Conservation (phyloP, 2,888 invertebrate genomes). For the Lycophotia porphyrea region DNA sequence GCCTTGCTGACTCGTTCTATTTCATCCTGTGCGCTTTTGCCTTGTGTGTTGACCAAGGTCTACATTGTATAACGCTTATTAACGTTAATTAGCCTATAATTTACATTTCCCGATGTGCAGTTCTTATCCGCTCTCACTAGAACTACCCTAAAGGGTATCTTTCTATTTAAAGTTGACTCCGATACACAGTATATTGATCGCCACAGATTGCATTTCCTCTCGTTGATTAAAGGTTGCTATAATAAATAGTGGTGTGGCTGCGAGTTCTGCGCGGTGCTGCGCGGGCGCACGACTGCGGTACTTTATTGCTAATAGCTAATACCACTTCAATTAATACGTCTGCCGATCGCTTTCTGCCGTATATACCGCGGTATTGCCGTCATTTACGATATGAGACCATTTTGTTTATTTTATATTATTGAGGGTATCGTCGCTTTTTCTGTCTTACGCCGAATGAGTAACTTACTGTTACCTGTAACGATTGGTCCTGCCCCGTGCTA, state of each 20-base stretch:
- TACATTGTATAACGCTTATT: too few species aligned
- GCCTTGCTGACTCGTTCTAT: neutral
- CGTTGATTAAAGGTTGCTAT: conserved; percentile 55
- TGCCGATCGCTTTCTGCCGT: conserved; percentile 50
- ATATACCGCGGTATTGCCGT: neutral
- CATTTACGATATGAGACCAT: conserved; percentile 38
- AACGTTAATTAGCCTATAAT: conserved; percentile 6
- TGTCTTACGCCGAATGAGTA: too few species aligned
- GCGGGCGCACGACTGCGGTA: conserved; percentile 62
- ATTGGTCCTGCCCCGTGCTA: neutral
- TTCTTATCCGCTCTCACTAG: conserved; percentile 27
- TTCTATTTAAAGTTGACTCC: conserved; percentile 5
- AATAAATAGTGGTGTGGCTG: conserved; percentile 54
- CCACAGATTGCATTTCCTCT: conserved; percentile 60
- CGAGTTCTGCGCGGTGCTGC: conserved; percentile 34
- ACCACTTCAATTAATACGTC: conserved; percentile 61
- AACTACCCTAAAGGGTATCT: conserved; percentile 24
- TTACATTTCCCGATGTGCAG: conserved; percentile 26
- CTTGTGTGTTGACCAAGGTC: neutral
- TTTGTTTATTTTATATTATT: conserved; percentile 12
- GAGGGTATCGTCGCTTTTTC: conserved; percentile 9
- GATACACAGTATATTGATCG: conserved; percentile 34
- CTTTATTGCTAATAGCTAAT: conserved; percentile 68
- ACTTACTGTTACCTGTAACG: neutral
- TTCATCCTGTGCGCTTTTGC: neutral